Conservation (phyloP, 2,113 vertebrate species). For the Echinops telfairi region DNA sequence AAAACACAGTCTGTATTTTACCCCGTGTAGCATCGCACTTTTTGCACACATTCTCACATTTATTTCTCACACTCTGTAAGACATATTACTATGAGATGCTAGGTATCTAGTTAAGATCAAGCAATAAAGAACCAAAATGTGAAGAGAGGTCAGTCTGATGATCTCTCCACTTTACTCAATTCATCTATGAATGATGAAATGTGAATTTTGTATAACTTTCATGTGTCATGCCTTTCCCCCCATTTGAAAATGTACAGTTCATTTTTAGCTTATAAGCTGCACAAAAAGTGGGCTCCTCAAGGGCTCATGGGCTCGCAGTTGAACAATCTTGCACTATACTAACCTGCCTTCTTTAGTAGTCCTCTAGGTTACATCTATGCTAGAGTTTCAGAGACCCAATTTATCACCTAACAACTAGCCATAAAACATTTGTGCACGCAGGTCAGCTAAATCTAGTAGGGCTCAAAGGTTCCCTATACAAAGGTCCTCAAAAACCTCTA, state of each 20-base stretch:
- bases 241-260: slow-evolving; percentile 50
- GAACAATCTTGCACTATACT: neutral
- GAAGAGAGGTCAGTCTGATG: neutral
- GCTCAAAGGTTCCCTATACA: slow-evolving; percentile 19
- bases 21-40: neutral
- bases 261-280: slow-evolving; percentile 18
- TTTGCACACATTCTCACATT: neutral
- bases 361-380: slow-evolving; percentile 16
- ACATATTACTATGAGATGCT: neutral
- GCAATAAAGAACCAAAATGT: neutral
- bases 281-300: neutral
- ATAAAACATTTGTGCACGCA: neutral
- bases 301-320: neutral
- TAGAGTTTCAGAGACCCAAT: slow-evolving; percentile 46
- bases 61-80: neutral
- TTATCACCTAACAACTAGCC: slow-evolving; percentile 34
- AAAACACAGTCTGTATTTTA: neutral
- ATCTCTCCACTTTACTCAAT: neutral
- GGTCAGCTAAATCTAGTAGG: slow-evolving; percentile 49
- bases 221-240: slow-evolving; percentile 2
- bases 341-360: neutral
- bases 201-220: slow-evolving; percentile 43
- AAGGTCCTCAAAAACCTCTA: neutral
- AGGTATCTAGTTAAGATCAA: neutral
- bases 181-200: slow-evolving; percentile 50